These are phyloP conservation scores for Chloroclystis v-ata DNA, from an alignment of 2,888 invertebrate species.

Conservation along the genomic window DNA sequence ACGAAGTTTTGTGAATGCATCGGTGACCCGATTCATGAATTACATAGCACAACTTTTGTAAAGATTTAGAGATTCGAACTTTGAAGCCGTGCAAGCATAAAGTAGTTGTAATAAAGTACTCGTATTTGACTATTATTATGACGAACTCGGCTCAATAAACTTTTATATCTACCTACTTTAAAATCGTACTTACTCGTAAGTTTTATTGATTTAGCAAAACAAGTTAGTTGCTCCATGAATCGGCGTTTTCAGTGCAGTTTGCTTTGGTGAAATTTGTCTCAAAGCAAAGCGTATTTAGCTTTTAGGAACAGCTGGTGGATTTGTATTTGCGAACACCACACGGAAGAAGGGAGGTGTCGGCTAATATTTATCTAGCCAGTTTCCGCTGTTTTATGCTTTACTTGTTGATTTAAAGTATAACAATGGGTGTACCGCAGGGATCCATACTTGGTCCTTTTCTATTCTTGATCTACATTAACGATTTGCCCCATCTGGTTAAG, in stretches of 20 bases:
- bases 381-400: slow-evolving; percentile 25
- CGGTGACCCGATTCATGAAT: slow-evolving; percentile 18
- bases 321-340: slow-evolving; percentile 15
- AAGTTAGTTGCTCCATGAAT: too few relatives aligned
- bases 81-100: not conserved
- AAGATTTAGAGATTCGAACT: not conserved
- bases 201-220: too few relatives aligned
- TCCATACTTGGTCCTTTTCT: too few relatives aligned
- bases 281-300: not conserved
- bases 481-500: too few relatives aligned
- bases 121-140: too few relatives aligned
- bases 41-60: slow-evolving; percentile 4
- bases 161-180: too few relatives aligned
- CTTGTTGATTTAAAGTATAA: slow-evolving; percentile 18
- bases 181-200: too few relatives aligned
- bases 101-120: too few relatives aligned
- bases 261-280: not conserved
- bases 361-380: slow-evolving; percentile 29
- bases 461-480: too few relatives aligned
- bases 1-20: slow-evolving; percentile 16
- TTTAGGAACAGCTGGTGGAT: not conserved
- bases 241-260: not conserved
- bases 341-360: slow-evolving; percentile 19
- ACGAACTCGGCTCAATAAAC: too few relatives aligned
- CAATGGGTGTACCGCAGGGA: too few relatives aligned